Conservation (phyloP, 2,888 invertebrate genomes). For the Rhagonycha lutea region DNA sequence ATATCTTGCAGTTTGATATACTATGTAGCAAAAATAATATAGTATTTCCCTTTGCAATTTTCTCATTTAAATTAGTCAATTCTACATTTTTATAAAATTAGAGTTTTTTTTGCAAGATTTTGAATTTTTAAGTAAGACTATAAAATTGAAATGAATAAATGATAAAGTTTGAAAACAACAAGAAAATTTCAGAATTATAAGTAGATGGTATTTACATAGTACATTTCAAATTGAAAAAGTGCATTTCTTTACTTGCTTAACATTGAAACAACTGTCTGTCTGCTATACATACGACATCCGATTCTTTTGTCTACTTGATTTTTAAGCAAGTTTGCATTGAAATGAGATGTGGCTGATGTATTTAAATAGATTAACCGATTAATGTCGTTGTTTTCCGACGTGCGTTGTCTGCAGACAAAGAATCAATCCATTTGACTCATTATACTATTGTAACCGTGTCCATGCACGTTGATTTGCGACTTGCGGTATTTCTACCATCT, state of each 20-base stretch:
- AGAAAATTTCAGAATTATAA: conserved; percentile 18
- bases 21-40: neutral
- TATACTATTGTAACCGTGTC: conserved; percentile 52
- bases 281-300: conserved; percentile 40
- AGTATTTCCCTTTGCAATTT: neutral
- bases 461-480: conserved; percentile 49
- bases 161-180: conserved; percentile 14
- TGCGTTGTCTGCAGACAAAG: conserved; percentile 49
- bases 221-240: conserved; percentile 30
- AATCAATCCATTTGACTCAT: conserved; percentile 52
- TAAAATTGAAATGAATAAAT: neutral
- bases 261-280: conserved; percentile 39
- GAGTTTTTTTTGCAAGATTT: neutral
- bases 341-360: conserved; percentile 50
- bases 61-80: neutral
- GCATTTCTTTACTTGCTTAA: conserved; percentile 37
- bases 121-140: neutral
- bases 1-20: no score
- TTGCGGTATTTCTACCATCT: conserved; percentile 46
- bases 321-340: conserved; percentile 48
- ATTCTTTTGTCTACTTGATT: conserved; percentile 46
- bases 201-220: conserved; percentile 23
- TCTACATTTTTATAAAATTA: conserved; percentile 9
- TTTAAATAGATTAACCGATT: conserved; percentile 52
- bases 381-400: conserved; percentile 49